Percentiles rank a stretch among this genome's conserved stretches.
These are phyloP conservation scores for Ceratina australensis DNA, from an alignment of 1,140 invertebrate genomes.

Conservation along the genomic window DNA sequence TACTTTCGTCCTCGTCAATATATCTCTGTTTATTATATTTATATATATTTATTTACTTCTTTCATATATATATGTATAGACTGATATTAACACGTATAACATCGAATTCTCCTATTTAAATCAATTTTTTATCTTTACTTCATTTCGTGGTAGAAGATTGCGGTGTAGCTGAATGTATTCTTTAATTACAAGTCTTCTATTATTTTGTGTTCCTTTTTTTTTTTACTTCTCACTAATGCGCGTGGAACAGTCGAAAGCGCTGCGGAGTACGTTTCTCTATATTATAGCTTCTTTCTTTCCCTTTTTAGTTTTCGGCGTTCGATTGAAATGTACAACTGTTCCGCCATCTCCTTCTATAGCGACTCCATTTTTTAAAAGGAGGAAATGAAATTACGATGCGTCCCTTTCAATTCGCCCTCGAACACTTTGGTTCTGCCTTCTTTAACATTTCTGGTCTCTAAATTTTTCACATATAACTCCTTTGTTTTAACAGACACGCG, in stretches of 20 bases:
- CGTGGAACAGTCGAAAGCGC: conserved; percentile 29
- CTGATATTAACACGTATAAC: conserved; percentile 71
- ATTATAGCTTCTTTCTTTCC: conserved; percentile 9
- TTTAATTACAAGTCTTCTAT: conserved; percentile 52
- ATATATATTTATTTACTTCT: conserved; percentile 56
- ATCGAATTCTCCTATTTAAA: conserved; percentile 60
- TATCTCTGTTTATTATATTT: conserved; percentile 67
- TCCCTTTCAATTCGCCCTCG: conserved; percentile 20
- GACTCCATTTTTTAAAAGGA: background rate
- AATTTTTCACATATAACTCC: background rate
- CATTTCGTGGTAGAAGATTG: conserved; percentile 46
- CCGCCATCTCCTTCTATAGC: background rate
- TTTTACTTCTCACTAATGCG: conserved; percentile 7
- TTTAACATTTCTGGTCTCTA: background rate
- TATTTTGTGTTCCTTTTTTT: background rate
- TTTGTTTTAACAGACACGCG: conserved; percentile 2
- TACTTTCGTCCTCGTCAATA: conserved; percentile 68
- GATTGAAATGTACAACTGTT: conserved; percentile 22
- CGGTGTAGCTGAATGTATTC: conserved; percentile 45
- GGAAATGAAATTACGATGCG: conserved; percentile 52
- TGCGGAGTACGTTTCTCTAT: conserved; percentile 34
- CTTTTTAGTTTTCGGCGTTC: conserved; percentile 53
- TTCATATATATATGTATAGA: conserved; percentile 68
- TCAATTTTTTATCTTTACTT: conserved; percentile 36
- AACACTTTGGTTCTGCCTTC: conserved; percentile 25